Conservation (phyloP, 2,797 vertebrate genomes). For the Ceryle rudis region DNA sequence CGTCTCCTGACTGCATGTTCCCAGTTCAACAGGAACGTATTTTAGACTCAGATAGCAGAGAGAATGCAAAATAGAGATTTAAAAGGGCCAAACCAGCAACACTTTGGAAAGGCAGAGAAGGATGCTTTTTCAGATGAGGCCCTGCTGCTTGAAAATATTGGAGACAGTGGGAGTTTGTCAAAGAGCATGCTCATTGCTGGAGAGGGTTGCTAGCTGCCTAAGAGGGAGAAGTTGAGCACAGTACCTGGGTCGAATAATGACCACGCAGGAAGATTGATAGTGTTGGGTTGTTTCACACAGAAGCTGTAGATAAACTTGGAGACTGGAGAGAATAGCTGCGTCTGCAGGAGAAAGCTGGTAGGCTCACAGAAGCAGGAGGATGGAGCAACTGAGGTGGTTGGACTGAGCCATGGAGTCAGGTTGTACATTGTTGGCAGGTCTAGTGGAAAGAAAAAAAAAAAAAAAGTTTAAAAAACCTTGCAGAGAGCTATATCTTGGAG, state of each 20-base stretch:
- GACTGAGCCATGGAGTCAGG: background rate
- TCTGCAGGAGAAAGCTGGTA: background rate
- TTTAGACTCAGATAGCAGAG: background rate
- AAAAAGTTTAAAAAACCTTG: background rate
- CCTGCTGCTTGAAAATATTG: background rate
- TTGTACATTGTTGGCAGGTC: background rate
- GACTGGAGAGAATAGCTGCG: background rate
- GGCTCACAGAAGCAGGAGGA: background rate
- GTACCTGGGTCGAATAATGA: background rate
- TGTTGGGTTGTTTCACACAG: background rate
- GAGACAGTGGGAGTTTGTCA: background rate
- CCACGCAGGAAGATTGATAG: background rate
- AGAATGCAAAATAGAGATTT: background rate
- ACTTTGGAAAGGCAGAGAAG: background rate
- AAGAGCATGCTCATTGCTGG: background rate
- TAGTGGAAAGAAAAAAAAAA: background rate
- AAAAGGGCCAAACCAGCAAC: background rate
- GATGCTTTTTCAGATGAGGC: background rate
- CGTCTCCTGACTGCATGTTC: accelerated
- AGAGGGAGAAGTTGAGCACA: background rate
- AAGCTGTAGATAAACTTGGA: background rate
- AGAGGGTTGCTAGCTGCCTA: background rate
- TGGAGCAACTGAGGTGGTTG: background rate
- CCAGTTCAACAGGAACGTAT: accelerated
- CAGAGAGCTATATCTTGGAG: background rate